Percentiles rank a stretch among this genome's conserved stretches.
These are phyloP conservation scores for Bactericera cockerelli DNA, from an alignment of 1,140 invertebrate species.

Conservation along the genomic window DNA sequence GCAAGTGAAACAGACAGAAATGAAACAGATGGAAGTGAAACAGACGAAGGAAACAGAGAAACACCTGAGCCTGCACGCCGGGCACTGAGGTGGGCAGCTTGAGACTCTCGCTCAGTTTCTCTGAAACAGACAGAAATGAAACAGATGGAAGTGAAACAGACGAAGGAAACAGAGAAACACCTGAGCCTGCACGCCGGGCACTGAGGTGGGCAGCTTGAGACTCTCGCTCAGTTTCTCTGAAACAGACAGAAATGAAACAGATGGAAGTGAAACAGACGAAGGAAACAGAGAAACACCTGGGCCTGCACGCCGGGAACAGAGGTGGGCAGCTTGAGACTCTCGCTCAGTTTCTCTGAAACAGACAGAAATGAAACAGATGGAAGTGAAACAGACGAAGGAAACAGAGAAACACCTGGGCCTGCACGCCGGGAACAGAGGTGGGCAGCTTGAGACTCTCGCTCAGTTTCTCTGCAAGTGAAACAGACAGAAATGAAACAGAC, in stretches of 20 bases:
- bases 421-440: conserved; percentile 63
- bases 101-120: conserved; percentile 72
- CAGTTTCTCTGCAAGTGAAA: conserved; percentile 51
- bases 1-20: conserved; percentile 18
- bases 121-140: conserved; percentile 32
- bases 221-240: conserved; percentile 75
- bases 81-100: conserved; percentile 64
- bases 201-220: conserved; percentile 55
- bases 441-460: conserved; percentile 67
- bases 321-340: conserved; percentile 63
- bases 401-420: conserved; percentile 79
- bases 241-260: conserved; percentile 31
- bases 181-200: conserved; percentile 68
- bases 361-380: conserved; percentile 39
- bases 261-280: no score
- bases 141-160: conserved; percentile 46
- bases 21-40: conserved; percentile 46
- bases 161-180: conserved; percentile 84
- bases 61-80: conserved; percentile 72
- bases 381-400: no score
- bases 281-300: conserved; percentile 80
- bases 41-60: conserved; percentile 64
- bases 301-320: conserved; percentile 69
- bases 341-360: conserved; percentile 62
- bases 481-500: conserved; percentile 6